Base-by-base conservation (phyloP, 2,888 invertebrate species). In the Glaucopsyche alexis region DNA sequence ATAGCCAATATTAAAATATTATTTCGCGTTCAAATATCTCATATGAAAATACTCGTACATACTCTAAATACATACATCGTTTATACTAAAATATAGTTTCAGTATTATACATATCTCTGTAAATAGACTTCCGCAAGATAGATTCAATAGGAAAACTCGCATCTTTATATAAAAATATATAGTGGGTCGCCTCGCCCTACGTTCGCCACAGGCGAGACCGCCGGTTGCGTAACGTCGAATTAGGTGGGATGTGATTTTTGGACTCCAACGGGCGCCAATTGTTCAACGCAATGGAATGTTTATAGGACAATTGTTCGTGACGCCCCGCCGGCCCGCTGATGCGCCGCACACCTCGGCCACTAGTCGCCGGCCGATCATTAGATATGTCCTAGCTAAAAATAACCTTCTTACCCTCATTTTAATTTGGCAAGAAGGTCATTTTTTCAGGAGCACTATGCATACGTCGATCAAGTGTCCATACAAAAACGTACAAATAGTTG, bases 1-100 rank as follows among this genome's bases (percentile, higher is more conserved):
- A 90, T 91, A 91, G 91, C 92, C 91, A 89, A 90, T 91, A 89
- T 87, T 88, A 88, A 89, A 90, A 91, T 91, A 90, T 88, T 87
- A 84, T 81, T 88, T 79, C 85, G 85, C 86, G 85, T 88, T 89
- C 89, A 91, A 91, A 90, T 88, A 88, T 87, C 85, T 87, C 83
- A 84, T 92, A 90, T 87, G 90, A 93, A 92, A 93, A 92, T 93
- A 93, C 90, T 69, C 69, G 88, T 87, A 84, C 88, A 84, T 86
- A 87, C 88, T 91, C 89, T 90, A 88, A 88, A 88, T 89, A 89
- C 89, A 89, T 87, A 89, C 85, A 86, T 77, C 40, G 49, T 87
- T 86, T 89, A 89, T 88, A 88, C 86, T 89, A 89, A 88, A 89
- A 91, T 90, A 88, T 79, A 81, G 81, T 80, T 87, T 84, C 86